Evolutionary conservation across 2,888 invertebrate species (phyloP), one percentile per base, ranked within the genome.

Genomic region (Piscicola geometra): DNA sequence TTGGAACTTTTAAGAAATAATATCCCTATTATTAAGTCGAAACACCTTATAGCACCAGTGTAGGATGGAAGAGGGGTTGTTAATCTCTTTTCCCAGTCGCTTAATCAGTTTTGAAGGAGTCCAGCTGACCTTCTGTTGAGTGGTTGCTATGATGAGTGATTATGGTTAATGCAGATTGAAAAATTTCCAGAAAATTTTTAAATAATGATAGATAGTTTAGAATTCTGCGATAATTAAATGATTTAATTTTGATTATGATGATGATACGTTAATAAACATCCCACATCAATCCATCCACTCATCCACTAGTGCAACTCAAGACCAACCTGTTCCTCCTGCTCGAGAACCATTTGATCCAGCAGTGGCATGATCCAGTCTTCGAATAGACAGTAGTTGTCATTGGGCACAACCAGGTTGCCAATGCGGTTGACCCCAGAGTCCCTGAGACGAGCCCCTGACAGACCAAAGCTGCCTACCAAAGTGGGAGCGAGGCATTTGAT

Each of bases 401-500:
- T 99, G 0, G 99, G 99, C 0, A 98, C 95, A 70, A 99, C 87
- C 66, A 99, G 88, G 86, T 99, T 99, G 52, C 94, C 93, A 79
- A 92, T 93, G 79, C 93, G 87, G 85, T 96, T 96, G 74, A 96
- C 91, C 3, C 94, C 99, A 74, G 90, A 89, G 21, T 92, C 90
- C 74, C 97, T 88, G 28, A 97, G 88, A 52, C 82, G 82, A 47
- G 81, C 90, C 0, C 96, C 97, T 80, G 90, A 89, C 75, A 96
- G 87, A 82, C 90, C 87, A 84, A 97, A 98, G 82, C 94, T 93
- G 0, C 98, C 99, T 72, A 99, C 84, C 82, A 90, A 96, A 0
- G 97, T 98, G 0, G 95, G 93, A 0, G 93, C 94, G 75, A 99
- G 88, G 84, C 99, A 99, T 88, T 99, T 99, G 66, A 99, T 99